Percentiles rank a stretch among this genome's conserved stretches.
Evolutionary conservation across 2,797 vertebrate species (phyloP).

Genomic region (Parotocinclus haroldoi): DNA sequence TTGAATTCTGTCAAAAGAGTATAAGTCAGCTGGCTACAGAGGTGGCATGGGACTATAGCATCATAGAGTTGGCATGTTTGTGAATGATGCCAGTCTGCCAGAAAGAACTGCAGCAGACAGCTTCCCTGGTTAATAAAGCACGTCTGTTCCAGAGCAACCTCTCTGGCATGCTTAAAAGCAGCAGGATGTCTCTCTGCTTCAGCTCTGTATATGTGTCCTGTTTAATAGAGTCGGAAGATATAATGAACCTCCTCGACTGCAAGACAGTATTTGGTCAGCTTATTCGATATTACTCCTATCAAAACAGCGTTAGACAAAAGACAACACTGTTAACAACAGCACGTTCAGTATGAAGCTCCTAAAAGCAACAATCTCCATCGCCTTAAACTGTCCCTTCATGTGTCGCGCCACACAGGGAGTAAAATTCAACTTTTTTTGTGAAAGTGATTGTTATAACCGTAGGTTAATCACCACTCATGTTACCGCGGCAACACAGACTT

Average conservation of each 20-base stretch:
- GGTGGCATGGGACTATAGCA: conserved; percentile 1
- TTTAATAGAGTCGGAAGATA: too few species aligned
- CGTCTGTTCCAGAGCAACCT: not conserved
- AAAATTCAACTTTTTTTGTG: conserved; percentile 11
- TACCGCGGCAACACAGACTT: conserved; percentile 37
- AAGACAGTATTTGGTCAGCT: too few species aligned
- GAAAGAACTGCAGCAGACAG: not conserved
- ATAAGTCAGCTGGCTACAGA: not conserved
- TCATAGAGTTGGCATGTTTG: conserved; percentile 10
- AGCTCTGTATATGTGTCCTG: too few species aligned
- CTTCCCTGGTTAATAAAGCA: conserved; percentile 24
- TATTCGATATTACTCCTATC: too few species aligned
- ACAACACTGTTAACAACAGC: too few species aligned
- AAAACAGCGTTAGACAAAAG: too few species aligned
- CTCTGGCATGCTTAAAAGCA: not conserved
- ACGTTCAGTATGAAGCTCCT: too few species aligned
- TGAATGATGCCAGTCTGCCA: conserved; percentile 4
- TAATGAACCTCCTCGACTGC: too few species aligned
- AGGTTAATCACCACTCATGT: conserved; percentile 37
- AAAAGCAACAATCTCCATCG: too few species aligned
- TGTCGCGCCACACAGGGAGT: not conserved
- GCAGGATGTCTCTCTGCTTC: not conserved
- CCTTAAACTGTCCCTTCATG: not conserved
- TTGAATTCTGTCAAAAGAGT: too few species aligned
- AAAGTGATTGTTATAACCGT: conserved; percentile 33